Percentiles rank a stretch among this genome's conserved stretches.
Evolutionary conservation across 2,113 vertebrate genomes (phyloP).

Genomic region (Motacilla alba): DNA sequence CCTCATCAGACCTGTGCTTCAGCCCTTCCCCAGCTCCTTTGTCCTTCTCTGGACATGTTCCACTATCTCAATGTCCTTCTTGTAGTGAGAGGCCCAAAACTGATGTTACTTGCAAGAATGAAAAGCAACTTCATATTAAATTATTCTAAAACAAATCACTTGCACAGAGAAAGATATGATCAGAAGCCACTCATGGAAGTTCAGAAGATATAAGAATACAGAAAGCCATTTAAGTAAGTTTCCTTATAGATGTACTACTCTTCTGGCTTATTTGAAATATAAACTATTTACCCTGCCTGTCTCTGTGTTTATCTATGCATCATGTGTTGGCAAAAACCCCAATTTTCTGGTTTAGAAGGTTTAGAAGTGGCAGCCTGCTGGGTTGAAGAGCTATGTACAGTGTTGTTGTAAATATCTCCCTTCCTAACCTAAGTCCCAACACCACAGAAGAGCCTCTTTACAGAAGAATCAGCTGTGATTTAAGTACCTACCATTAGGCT

Average conservation of each 20-base stretch:
- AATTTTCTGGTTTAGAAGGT: neutral
- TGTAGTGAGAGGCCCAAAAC: neutral
- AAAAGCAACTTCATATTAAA: constrained; percentile 62
- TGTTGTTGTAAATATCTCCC: neutral
- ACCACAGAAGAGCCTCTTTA: neutral
- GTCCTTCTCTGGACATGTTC: neutral
- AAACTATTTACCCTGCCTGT: neutral
- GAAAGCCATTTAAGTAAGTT: neutral
- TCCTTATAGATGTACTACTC: neutral
- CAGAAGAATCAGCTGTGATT: neutral
- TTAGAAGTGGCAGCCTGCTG: neutral
- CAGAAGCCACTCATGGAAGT: constrained; percentile 33
- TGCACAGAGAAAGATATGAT: neutral
- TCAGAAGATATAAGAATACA: neutral
- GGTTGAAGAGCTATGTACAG: neutral
- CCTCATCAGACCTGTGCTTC: neutral
- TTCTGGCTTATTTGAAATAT: neutral
- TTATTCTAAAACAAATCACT: constrained; percentile 50
- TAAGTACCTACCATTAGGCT: neutral
- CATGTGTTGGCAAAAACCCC: neutral
- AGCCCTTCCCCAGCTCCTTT: neutral
- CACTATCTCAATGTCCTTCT: neutral
- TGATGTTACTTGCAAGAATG: constrained; percentile 48
- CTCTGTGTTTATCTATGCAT: neutral
- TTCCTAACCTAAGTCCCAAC: neutral